Evolutionary conservation across 2,888 invertebrate species (phyloP).

Genomic region (Anaspis maculata): DNA sequence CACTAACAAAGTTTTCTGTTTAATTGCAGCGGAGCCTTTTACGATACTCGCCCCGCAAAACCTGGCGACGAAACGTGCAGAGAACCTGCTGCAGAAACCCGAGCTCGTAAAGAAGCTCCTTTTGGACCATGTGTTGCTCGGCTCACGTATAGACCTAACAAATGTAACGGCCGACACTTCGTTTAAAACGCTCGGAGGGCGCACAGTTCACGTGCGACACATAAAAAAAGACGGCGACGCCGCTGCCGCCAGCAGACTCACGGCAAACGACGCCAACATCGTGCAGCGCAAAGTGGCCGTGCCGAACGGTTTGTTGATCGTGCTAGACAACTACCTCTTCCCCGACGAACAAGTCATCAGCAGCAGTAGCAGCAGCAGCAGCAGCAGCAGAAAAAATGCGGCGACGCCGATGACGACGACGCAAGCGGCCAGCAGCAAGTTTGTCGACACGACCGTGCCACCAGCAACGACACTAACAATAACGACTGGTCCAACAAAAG

Average conservation of each 20-base stretch:
- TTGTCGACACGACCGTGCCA: constrained; percentile 8
- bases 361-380: no score
- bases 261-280: constrained; percentile 42
- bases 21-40: constrained; percentile 49
- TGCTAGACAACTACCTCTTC: constrained; percentile 43
- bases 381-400: constrained; percentile 14
- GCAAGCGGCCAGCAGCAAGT: constrained; percentile 22
- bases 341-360: constrained; percentile 32
- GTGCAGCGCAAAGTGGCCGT: constrained; percentile 39
- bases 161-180: constrained; percentile 43
- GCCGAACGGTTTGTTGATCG: constrained; percentile 41
- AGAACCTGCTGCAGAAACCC: constrained; percentile 38
- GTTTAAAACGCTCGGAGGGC: constrained; percentile 44
- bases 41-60: constrained; percentile 52
- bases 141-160: constrained; percentile 46
- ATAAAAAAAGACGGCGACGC: constrained; percentile 31
- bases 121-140: constrained; percentile 52
- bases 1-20: no score
- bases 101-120: constrained; percentile 50
- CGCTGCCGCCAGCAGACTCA: constrained; percentile 28
- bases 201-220: constrained; percentile 35
- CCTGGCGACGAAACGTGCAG: constrained; percentile 41
- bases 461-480: constrained; percentile 18
- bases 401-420: no score
- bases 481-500: constrained; percentile 16